Percentiles rank a stretch among this genome's conserved stretches.
Conservation (phyloP, 2,113 vertebrate species). For the Oryzias javanicus region DNA sequence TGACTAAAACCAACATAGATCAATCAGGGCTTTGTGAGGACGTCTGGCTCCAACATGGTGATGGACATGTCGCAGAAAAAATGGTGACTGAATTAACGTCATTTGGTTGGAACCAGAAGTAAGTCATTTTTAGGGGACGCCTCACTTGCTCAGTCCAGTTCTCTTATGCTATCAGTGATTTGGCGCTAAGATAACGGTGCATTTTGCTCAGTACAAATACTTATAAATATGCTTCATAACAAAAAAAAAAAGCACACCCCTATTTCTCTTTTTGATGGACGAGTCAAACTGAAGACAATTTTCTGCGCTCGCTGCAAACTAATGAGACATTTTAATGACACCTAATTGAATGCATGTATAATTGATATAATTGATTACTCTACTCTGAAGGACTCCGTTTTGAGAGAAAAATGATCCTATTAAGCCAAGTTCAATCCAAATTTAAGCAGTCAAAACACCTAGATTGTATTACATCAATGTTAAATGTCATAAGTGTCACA, state of each 20-base stretch:
- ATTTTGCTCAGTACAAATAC: slow-evolving; percentile 71
- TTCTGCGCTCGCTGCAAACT: slow-evolving; percentile 88
- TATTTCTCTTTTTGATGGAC: slow-evolving; percentile 51
- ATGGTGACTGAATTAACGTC: too few relatives aligned
- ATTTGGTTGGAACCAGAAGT: too few relatives aligned
- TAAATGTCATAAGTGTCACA: slow-evolving; percentile 97
- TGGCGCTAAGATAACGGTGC: slow-evolving; percentile 74
- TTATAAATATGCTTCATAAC: slow-evolving; percentile 48
- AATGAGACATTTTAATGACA: slow-evolving; percentile 99
- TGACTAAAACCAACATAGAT: too few relatives aligned
- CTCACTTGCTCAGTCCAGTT: too few relatives aligned
- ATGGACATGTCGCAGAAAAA: too few relatives aligned
- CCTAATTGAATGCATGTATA: slow-evolving; percentile 92
- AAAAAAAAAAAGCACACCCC: neutral
- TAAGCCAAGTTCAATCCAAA: slow-evolving; percentile 94
- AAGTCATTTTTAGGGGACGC: too few relatives aligned
- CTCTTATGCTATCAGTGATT: slow-evolving; percentile 7
- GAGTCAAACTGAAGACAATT: slow-evolving; percentile 60
- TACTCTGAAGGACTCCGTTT: slow-evolving; percentile 91
- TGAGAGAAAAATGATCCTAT: slow-evolving; percentile 96
- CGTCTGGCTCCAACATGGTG: too few relatives aligned
- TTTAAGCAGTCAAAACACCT: slow-evolving; percentile 92
- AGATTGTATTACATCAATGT: slow-evolving; percentile 85
- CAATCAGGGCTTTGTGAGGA: too few relatives aligned
- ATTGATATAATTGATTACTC: slow-evolving; percentile 99